Percentiles rank a stretch among this genome's conserved stretches.
These are phyloP conservation scores for Solenopsis fugax DNA, from an alignment of 1,140 invertebrate genomes.

Conservation along the genomic window DNA sequence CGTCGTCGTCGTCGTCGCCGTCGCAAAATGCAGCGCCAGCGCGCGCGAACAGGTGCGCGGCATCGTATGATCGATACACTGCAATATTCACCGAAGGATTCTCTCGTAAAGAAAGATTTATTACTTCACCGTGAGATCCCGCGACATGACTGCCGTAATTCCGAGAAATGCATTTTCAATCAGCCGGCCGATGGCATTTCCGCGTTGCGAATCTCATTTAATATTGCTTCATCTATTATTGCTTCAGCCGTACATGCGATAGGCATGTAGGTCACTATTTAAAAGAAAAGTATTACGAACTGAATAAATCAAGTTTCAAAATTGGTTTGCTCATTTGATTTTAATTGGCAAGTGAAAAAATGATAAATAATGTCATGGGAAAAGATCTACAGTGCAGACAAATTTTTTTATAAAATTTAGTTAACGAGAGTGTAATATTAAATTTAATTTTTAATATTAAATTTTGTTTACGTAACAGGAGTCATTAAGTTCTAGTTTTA, in stretches of 20 bases:
- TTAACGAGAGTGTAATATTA: neutral
- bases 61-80: constrained; percentile 15
- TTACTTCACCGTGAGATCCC: constrained; percentile 27
- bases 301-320: neutral
- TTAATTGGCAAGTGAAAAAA: neutral
- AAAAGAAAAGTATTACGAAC: neutral
- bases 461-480: neutral
- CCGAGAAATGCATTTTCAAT: constrained; percentile 46
- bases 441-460: neutral
- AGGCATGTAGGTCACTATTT: neutral
- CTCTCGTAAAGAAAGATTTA: constrained; percentile 44
- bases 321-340: neutral
- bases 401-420: constrained; percentile 7
- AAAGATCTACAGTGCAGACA: neutral
- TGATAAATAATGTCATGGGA: neutral
- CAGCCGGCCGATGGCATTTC: constrained; percentile 21
- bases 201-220: constrained; percentile 15
- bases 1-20: neutral
- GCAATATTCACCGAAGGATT: constrained; percentile 47
- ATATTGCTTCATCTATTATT: constrained; percentile 33
- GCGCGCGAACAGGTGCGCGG: constrained; percentile 34
- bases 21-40: constrained; percentile 3
- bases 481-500: neutral
- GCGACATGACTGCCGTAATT: constrained; percentile 26
- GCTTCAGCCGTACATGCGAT: neutral